Evolutionary conservation across 2,797 vertebrate species (phyloP).

Genomic region (Rhadinocentrus ornatus): DNA sequence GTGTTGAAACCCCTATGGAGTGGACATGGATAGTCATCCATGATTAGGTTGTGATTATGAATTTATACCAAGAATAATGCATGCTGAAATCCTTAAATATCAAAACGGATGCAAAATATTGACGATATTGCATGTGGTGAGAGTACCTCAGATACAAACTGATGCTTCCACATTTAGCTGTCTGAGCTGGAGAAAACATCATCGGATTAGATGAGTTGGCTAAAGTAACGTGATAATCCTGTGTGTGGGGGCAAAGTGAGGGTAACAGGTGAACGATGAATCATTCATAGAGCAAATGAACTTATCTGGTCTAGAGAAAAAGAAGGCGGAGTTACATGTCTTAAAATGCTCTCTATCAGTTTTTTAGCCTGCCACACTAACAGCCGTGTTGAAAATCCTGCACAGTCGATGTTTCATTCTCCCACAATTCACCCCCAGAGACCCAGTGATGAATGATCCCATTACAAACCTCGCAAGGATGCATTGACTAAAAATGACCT

Average conservation of each 20-base stretch:
- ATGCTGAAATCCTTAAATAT: conserved; percentile 12
- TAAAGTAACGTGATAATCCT: neutral
- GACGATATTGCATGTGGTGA: neutral
- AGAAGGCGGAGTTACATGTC: neutral
- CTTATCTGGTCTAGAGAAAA: neutral
- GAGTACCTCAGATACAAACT: conserved; percentile 8
- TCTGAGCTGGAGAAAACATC: neutral
- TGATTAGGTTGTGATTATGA: neutral
- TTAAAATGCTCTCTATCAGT: conserved; percentile 26
- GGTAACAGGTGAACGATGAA: conserved; percentile 15
- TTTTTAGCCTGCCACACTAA: conserved; percentile 2
- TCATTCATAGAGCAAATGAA: neutral
- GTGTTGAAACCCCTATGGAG: neutral
- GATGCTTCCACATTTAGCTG: conserved; percentile 6
- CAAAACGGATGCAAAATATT: conserved; percentile 8
- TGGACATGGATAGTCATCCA: neutral
- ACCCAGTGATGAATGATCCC: conserved; percentile 11
- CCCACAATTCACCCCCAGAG: neutral
- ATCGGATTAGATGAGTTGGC: neutral
- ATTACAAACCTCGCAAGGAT: conserved; percentile 11
- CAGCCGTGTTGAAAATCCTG: neutral
- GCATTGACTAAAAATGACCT: conserved; percentile 1
- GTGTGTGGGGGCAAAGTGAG: conserved; percentile 7
- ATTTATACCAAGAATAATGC: neutral
- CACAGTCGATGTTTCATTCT: conserved; percentile 11